Base-by-base conservation (phyloP, 2,797 vertebrate species). In the Eremophila alpestris region DNA sequence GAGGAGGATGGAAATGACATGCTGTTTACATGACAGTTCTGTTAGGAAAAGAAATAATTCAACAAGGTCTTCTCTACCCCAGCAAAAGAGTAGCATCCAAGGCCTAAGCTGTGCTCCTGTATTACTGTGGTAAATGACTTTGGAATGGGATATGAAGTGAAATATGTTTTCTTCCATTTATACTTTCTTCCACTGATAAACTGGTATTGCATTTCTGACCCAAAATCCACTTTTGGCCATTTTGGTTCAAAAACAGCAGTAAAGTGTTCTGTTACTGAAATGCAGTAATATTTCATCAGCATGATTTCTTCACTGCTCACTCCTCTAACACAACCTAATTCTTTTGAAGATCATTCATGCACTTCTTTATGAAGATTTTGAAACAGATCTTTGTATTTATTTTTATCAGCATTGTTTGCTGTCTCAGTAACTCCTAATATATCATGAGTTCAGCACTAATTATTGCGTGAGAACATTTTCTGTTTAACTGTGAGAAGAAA, bases 341-440 rank as follows among this genome's bases (percentile, higher is more conserved):
- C 69, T 94, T 95, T 90, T 85, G 82, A 90, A 94, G 82, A 96
- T 94, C 94, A 71, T 95, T 96, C 82, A 63, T 93, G 68, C 34
- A 48, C 46, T 92, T 94, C 78, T 95, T 92, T 83, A 60, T 91
- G 87, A 97, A 96, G 87, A 95, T 68, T 87, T 95, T 95, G 75
- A 91, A 83, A 68, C 83, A 56, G 49, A 96, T 93, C 86, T 95
- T 91, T 93, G 11, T 74, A 74, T 80, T 97, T 92, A 85, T 91
- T 97, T 97, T 96, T 97, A 96, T 97, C 96, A 94, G 59, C 74
- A 65, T 70, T 94, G 84, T 95, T 94, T 87, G 92, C 89, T 95
- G 89, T 96, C 91, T 97, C 78, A 85, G 83, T 97, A 96, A 97
- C 95, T 97, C 92, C 93, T 96, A 91, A 96, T 97, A 92, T 74